phyloP scores from a whole-genome alignment of 2,113 vertebrate genomes.

The Penelope pileata region DNA sequence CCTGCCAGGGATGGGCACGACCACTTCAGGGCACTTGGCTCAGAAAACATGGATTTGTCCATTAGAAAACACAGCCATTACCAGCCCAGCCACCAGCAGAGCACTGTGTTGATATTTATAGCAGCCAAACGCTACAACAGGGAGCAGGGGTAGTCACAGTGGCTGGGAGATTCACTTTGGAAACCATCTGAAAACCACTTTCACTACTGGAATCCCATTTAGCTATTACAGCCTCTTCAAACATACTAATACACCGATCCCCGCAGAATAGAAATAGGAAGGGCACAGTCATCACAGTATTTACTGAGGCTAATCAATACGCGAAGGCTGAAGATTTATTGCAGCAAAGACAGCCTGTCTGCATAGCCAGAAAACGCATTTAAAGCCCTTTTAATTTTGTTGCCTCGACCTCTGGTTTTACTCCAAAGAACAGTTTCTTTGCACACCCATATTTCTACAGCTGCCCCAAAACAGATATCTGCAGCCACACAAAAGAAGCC shows the following conservation, averaged over 20 bases:
- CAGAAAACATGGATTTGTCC: neutral
- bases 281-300: slow-evolving; percentile 14
- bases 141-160: neutral
- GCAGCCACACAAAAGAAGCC: fast-evolving
- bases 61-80: neutral
- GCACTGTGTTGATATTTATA: neutral
- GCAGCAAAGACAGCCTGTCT: slow-evolving; percentile 33
- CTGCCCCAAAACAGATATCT: neutral
- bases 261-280: neutral
- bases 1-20: neutral
- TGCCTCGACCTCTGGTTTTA: neutral
- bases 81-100: neutral
- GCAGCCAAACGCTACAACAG: neutral
- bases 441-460: neutral
- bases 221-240: slow-evolving; percentile 12
- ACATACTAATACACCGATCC: neutral
- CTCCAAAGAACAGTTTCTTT: neutral
- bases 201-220: slow-evolving; percentile 54
- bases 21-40: neutral
- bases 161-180: neutral
- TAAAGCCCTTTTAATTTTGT: slow-evolving; percentile 40
- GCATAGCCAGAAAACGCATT: slow-evolving; percentile 10
- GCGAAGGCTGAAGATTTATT: slow-evolving; percentile 38
- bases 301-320: slow-evolving; percentile 59
- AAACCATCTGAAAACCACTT: slow-evolving; percentile 25